Percentiles rank a stretch among this genome's conserved stretches.
phyloP scores from a whole-genome alignment of 2,797 vertebrate genomes.

The Galagoides demidoff region DNA sequence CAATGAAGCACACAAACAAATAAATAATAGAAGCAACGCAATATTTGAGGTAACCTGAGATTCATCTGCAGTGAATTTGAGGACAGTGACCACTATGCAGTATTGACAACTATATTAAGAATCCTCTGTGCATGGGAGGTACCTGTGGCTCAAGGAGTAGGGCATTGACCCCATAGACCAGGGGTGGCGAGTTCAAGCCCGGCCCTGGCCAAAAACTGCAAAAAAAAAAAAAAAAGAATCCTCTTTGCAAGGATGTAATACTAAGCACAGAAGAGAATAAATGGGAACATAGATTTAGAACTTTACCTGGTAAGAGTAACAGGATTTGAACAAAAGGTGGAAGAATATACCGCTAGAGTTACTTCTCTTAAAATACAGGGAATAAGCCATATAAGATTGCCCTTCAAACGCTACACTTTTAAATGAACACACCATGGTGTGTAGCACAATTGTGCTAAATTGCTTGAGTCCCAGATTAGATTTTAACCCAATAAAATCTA shows the following conservation, averaged over 20 bases:
- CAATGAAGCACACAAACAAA: constrained; percentile 76
- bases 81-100: constrained; percentile 38
- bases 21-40: constrained; percentile 71
- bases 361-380: constrained; percentile 32
- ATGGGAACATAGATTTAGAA: constrained; percentile 46
- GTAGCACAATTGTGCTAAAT: not conserved
- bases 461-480: not conserved
- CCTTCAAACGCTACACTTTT: not conserved
- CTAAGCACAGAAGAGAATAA: constrained; percentile 34
- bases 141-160: too few species aligned
- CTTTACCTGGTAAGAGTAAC: not conserved
- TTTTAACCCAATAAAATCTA: not conserved
- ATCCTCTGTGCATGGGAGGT: not conserved
- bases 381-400: not conserved
- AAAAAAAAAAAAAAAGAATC: not conserved
- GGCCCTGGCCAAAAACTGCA: too few species aligned
- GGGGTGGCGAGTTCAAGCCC: too few species aligned
- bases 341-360: not conserved
- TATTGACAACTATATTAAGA: constrained; percentile 48
- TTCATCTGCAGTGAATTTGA: constrained; percentile 55
- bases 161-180: too few species aligned
- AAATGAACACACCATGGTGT: not conserved
- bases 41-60: constrained; percentile 59
- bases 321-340: constrained; percentile 41
- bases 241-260: constrained; percentile 41